Evolutionary conservation across 2,113 vertebrate species (phyloP), one percentile per base, ranked within the genome.

Genomic region (Microtus ochrogaster): DNA sequence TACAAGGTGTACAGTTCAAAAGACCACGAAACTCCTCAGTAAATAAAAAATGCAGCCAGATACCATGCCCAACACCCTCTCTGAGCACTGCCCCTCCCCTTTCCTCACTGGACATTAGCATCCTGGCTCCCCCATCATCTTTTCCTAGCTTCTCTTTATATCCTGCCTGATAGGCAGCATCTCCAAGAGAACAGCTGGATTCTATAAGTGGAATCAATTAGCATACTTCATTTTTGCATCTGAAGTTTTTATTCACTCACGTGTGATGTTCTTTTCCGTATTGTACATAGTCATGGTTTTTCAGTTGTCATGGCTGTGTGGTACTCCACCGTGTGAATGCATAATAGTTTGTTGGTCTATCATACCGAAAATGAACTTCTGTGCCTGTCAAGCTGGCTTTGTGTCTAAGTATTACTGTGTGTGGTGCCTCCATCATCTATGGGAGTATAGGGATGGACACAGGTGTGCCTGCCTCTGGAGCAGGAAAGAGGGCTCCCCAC

Each of bases 281-380:
- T 1, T 36, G 11, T 5, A 9, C 0, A 0, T 4, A 3, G 0
- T 8, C 19, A 9, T 44, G 33, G 22, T n/a, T 33, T 39, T 61
- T n/a, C 36, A 9, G 14, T 68, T 61, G 30, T 65, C 21, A 9
- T 0, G 16, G 63, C 73, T n/a, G 8, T 17, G 33, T 39, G 11
- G 1, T 17, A 47, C 36, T 14, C 44, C 4, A 0, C 28, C 26
- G 16, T 39, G 61, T 39, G 10, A 63, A 22, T 7, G 2, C 2
- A 3, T 6, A 1, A 6, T 4, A 10, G 1, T 10, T 33, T 36
- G 9, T 39, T 19, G 7, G 1, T 1, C 39, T 49, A 2, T 13
- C 16, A 17, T 73, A 3, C 44, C 52, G 22, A n/a, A 39, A 30
- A 14, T 44, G 30, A 58, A 10, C 41, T 6, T 26, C 30, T 41